phyloP scores from a whole-genome alignment of 1,140 invertebrate species.

The Aphaenogaster floridana region DNA sequence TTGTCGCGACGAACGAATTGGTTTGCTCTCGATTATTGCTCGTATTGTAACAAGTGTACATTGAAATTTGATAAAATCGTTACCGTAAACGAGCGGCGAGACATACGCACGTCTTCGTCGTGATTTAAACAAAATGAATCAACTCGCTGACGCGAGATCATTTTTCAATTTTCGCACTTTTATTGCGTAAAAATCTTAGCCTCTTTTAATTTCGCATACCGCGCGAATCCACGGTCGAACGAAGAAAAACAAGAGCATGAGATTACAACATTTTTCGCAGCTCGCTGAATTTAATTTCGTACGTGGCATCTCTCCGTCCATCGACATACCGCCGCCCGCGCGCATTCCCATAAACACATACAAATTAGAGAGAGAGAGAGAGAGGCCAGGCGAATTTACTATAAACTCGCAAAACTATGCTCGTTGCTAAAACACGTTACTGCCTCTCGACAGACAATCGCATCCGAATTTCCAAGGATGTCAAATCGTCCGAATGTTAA shows the following conservation, averaged over 20 bases:
- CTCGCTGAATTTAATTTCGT: constrained; percentile 38
- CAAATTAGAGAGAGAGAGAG: constrained; percentile 30
- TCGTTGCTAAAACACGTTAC: neutral
- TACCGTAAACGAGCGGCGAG: neutral
- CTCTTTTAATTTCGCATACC: neutral
- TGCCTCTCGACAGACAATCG: constrained; percentile 2
- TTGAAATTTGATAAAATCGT: neutral
- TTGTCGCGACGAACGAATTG: neutral
- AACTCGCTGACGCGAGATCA: neutral
- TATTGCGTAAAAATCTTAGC: constrained; percentile 1
- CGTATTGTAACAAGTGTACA: neutral
- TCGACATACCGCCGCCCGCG: neutral
- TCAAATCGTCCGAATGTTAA: constrained; percentile 44
- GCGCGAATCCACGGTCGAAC: neutral
- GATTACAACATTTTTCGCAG: constrained; percentile 7
- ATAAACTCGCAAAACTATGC: constrained; percentile 21
- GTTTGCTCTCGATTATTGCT: neutral
- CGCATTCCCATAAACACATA: constrained; percentile 3
- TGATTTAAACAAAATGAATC: neutral
- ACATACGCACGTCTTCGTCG: neutral
- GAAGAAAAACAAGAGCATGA: neutral
- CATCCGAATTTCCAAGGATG: constrained; percentile 40
- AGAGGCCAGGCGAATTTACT: constrained; percentile 24
- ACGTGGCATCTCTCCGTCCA: neutral
- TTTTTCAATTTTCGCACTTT: neutral